Percentiles rank a stretch among this genome's conserved stretches.
Conservation (phyloP, 2,888 invertebrate species). For the Coleophora flavipennella region DNA sequence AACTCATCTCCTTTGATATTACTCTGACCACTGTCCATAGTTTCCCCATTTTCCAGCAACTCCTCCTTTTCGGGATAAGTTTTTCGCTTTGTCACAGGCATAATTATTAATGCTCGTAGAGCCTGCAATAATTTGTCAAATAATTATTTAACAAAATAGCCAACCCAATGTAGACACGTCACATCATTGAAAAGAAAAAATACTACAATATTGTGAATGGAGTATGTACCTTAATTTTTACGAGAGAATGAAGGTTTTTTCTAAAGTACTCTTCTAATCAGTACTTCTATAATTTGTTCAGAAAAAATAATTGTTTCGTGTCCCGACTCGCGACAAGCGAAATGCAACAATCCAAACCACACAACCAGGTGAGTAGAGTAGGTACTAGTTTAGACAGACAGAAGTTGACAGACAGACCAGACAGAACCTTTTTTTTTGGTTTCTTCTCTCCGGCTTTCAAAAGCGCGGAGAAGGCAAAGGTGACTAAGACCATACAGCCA, state of each 20-base stretch:
- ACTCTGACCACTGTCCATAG: conserved; percentile 32
- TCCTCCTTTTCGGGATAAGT: conserved; percentile 48
- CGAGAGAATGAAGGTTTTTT: background rate
- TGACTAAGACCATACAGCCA: no score
- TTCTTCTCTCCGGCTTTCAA: no score
- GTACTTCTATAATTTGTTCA: no score
- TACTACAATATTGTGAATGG: conserved; percentile 10
- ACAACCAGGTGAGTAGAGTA: no score
- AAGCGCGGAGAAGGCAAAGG: no score
- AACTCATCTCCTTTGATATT: conserved; percentile 81
- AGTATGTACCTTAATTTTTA: conserved; percentile 51
- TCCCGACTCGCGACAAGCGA: no score
- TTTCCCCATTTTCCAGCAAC: conserved; percentile 57
- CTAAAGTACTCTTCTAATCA: no score
- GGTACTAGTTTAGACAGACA: no score
- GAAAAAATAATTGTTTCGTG: no score
- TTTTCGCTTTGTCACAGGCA: conserved; percentile 60
- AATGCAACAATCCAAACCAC: no score
- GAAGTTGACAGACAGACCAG: no score
- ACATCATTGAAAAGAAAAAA: conserved; percentile 38
- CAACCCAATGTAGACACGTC: conserved; percentile 49
- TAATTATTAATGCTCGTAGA: conserved; percentile 36
- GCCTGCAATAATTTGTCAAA: conserved; percentile 43
- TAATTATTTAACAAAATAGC: conserved; percentile 14
- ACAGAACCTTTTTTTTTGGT: no score